A percentile compares a stretch with the other conserved stretches of the same genome.
phyloP scores from a whole-genome alignment of 2,113 vertebrate genomes.

The Oreocharis arfaki region DNA sequence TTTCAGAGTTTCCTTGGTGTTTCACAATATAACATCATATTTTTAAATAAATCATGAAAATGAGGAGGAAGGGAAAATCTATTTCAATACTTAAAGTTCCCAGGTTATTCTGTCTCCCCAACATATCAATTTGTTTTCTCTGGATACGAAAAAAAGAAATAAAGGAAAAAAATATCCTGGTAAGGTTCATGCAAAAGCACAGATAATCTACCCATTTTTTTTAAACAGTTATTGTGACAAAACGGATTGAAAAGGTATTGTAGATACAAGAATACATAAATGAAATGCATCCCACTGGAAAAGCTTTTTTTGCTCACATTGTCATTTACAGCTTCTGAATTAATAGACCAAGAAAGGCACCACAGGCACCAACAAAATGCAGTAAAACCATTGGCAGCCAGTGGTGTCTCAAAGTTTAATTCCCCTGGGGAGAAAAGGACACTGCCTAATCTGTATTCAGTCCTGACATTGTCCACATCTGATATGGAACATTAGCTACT shows the following conservation, averaged over 20 bases:
- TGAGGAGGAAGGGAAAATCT: not conserved
- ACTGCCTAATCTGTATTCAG: slow-evolving; percentile 99
- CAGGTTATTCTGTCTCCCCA: not conserved
- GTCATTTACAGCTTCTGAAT: slow-evolving; percentile 83
- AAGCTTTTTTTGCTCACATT: slow-evolving; percentile 77
- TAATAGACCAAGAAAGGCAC: slow-evolving; percentile 94
- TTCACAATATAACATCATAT: not conserved
- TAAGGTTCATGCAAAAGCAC: slow-evolving; percentile 47
- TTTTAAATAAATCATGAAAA: not conserved
- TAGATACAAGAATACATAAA: slow-evolving; percentile 65
- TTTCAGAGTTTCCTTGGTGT: not conserved
- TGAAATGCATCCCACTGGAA: slow-evolving; percentile 79
- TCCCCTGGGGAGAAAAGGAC: slow-evolving; percentile 97
- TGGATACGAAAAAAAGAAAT: not conserved
- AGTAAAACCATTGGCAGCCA: slow-evolving; percentile 88
- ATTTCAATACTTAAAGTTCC: not conserved
- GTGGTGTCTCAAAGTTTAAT: slow-evolving; percentile 93
- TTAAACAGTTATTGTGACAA: slow-evolving; percentile 70
- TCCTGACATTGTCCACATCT: slow-evolving; percentile 99
- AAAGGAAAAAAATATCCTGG: not conserved
- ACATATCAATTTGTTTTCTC: not conserved
- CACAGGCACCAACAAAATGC: slow-evolving; percentile 89
- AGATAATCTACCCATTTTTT: slow-evolving; percentile 66
- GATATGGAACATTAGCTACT: slow-evolving; percentile 99
- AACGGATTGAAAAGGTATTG: slow-evolving; percentile 57